Conservation (phyloP, 2,797 vertebrate species). For the Platalea minor region DNA sequence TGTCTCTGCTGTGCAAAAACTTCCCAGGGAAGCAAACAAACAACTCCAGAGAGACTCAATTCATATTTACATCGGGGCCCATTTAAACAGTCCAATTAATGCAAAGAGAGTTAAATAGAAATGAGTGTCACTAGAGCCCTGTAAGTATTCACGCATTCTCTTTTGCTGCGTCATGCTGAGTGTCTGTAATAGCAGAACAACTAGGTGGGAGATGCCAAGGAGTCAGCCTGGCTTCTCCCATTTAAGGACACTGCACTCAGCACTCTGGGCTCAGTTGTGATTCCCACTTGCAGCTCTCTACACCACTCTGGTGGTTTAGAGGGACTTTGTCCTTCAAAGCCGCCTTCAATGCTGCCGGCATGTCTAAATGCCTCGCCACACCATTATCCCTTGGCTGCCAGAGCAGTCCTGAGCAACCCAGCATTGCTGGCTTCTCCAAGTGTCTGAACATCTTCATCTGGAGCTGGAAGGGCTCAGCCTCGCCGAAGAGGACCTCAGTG, state of each 20-base stretch:
- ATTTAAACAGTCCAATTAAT: neutral
- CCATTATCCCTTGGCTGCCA: neutral
- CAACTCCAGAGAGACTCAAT: neutral
- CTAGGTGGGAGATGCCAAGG: constrained; percentile 2
- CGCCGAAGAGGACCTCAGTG: neutral
- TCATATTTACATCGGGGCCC: neutral
- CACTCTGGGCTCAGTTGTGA: neutral
- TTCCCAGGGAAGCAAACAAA: neutral
- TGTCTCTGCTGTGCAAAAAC: neutral
- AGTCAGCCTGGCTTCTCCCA: constrained; percentile 19
- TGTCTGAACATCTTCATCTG: neutral
- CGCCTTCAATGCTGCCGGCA: neutral
- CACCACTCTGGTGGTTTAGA: constrained; percentile 52
- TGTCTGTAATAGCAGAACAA: constrained; percentile 21
- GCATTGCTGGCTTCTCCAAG: neutral
- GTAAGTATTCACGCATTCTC: constrained; percentile 11
- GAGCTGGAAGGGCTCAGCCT: neutral
- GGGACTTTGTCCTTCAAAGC: neutral
- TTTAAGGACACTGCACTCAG: constrained; percentile 11
- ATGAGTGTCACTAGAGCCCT: neutral
- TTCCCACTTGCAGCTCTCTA: constrained; percentile 48
- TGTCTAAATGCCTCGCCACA: neutral
- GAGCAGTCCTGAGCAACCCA: neutral
- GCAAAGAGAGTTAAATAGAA: neutral
- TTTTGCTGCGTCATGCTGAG: constrained; percentile 16